Evolutionary conservation across 2,888 invertebrate species (phyloP), one percentile per base, ranked within the genome.

Genomic region (Lepidocyrtoides sp.): DNA sequence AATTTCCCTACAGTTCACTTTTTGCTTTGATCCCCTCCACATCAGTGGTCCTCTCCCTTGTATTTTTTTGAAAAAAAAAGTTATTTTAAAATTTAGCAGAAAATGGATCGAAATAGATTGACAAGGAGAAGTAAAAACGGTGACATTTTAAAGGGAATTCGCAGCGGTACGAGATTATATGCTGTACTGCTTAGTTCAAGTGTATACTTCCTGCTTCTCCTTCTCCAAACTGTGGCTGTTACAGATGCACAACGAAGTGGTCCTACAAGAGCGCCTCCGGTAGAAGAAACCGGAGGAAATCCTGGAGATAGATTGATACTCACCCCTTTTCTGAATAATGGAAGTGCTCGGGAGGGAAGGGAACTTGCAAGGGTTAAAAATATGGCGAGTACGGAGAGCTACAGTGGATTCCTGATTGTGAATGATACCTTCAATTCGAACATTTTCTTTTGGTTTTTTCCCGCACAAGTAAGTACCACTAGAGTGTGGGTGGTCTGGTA

Each of bases 371-470:
- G 90, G 7, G 93, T 93, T 8, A 92, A 93, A 72, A 93, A 92
- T 57, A 91, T 93, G 66, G 96, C 96, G 5, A 95, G 95, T 7
- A 94, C 92, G 5, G 96, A 95, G 44, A 97, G 97, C 94, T 97
- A 97, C 94, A 96, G 97, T 17, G 98, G 98, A 10, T 98, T 97
- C 95, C 96, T 98, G 85, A 98, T 98, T 0, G 98, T 98, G 0
- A 97, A 98, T 95, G 96, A 97, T 94, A 95, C 96, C 0, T 97
- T 96, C 94, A 96, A 97, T 94, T 98, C 98, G 0, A 98, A 98
- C 95, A 96, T 98, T 95, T 98, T 98, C 95, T 98, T 98, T 95
- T 98, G 98, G 98, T 98, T 97, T 95, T 98, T 98, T 95, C 98
- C 98, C 0, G 97, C 98, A 0, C 96, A 97, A 95, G 96, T 96